Conservation (phyloP, 2,888 invertebrate species). For the Synergus laeviventris region DNA sequence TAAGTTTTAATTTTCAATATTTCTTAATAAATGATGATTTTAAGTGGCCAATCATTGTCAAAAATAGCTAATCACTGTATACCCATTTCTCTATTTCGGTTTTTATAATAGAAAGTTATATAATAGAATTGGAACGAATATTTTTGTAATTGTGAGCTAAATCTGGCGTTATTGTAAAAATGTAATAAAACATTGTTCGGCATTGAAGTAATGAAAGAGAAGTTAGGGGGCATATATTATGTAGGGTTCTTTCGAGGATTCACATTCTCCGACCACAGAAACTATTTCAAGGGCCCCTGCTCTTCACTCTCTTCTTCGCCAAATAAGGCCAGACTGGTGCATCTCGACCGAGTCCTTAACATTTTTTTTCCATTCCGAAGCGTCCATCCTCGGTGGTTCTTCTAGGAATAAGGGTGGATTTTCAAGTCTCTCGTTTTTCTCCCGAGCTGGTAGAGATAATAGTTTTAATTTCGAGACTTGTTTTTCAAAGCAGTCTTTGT, state of each 20-base stretch:
- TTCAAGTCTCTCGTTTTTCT: neutral
- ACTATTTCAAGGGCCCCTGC: conserved; percentile 39
- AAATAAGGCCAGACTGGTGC: conserved; percentile 34
- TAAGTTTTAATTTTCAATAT: too few relatives aligned
- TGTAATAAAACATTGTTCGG: neutral
- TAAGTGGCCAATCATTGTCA: too few relatives aligned
- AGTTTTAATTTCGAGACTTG: conserved; percentile 24
- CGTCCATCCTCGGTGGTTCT: conserved; percentile 32
- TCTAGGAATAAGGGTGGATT: conserved; percentile 33
- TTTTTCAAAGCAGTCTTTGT: conserved; percentile 34
- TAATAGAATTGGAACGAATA: too few relatives aligned
- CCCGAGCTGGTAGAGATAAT: neutral
- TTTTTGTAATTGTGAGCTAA: neutral
- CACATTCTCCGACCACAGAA: conserved; percentile 11
- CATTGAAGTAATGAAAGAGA: neutral
- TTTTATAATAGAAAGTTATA: too few relatives aligned
- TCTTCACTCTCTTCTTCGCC: conserved; percentile 35
- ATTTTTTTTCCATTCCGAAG: conserved; percentile 31
- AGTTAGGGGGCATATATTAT: neutral
- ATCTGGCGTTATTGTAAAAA: too few relatives aligned
- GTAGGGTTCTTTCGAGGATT: conserved; percentile 13
- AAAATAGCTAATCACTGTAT: too few relatives aligned
- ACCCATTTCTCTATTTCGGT: too few relatives aligned
- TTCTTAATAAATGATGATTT: too few relatives aligned
- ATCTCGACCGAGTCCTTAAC: conserved; percentile 22